A percentile compares a stretch with the other conserved stretches of the same genome.
phyloP scores from a whole-genome alignment of 1,140 invertebrate genomes.

The Ctenoplectra terminalis region DNA sequence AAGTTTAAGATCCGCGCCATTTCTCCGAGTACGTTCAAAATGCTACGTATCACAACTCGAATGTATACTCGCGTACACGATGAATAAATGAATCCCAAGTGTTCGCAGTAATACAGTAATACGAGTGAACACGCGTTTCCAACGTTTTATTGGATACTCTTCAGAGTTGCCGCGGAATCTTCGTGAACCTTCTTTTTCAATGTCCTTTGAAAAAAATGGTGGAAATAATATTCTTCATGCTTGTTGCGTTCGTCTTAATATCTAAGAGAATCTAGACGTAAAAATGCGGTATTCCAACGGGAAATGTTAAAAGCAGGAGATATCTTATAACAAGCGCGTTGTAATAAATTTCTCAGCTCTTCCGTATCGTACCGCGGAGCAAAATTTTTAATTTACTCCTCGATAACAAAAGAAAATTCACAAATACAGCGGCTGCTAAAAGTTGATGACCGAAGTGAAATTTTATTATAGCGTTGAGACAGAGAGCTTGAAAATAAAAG shows the following conservation, averaged over 20 bases:
- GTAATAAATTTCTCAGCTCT: no score
- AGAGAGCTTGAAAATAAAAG: no score
- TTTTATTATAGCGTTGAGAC: no score
- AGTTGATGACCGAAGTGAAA: no score
- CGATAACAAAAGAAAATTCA: no score
- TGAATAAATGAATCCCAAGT: slow-evolving; percentile 14
- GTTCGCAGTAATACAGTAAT: not conserved
- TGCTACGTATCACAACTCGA: not conserved
- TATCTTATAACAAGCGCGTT: no score
- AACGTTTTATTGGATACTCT: slow-evolving; percentile 1
- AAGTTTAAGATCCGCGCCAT: slow-evolving; percentile 5
- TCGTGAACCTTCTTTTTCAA: not conserved
- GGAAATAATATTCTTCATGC: not conserved
- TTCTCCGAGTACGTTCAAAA: slow-evolving; percentile 3
- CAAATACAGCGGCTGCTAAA: no score
- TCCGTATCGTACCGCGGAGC: no score
- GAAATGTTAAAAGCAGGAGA: no score
- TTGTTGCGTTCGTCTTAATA: not conserved
- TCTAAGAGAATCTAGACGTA: not conserved
- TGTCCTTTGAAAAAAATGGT: not conserved
- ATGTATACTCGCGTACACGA: not conserved
- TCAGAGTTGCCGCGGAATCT: not conserved
- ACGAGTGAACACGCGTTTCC: not conserved
- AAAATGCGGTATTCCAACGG: no score
- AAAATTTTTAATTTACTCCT: no score